Conservation (phyloP, 2,797 vertebrate genomes). For the Gila robusta region DNA sequence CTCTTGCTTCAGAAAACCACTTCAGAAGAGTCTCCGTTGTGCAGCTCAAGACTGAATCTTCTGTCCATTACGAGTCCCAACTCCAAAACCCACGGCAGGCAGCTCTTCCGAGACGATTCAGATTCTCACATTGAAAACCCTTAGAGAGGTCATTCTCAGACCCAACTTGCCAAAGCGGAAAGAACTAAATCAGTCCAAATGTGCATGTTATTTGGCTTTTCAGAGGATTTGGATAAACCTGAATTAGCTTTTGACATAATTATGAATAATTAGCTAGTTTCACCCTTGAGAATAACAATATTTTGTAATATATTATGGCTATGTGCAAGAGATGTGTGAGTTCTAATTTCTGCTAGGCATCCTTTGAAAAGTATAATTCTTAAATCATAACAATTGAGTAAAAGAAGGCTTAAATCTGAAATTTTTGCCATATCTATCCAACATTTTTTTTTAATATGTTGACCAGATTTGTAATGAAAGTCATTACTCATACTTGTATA, state of each 20-base stretch:
- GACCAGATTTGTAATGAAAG: not conserved
- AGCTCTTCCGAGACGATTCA: conserved; percentile 11
- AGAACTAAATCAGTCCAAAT: not conserved
- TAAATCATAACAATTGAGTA: not conserved
- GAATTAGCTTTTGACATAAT: not conserved
- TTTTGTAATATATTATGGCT: not conserved
- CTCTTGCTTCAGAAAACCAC: conserved; percentile 19
- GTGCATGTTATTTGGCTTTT: not conserved
- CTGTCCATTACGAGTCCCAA: conserved; percentile 30
- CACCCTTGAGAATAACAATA: not conserved
- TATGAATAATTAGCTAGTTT: not conserved
- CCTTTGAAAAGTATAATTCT: not conserved
- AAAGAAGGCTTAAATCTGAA: not conserved
- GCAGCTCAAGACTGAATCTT: conserved; percentile 26
- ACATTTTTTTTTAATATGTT: not conserved
- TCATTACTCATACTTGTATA: not conserved
- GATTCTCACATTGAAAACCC: not conserved
- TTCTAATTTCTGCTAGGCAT: not conserved
- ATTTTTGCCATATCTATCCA: not conserved
- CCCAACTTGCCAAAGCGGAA: not conserved
- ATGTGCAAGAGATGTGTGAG: not conserved
- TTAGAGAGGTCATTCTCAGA: not conserved
- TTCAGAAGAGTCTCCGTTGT: conserved; percentile 43
- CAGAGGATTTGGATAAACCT: not conserved
- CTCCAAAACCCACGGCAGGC: not conserved